A percentile compares a stretch with the other conserved stretches of the same genome.
Evolutionary conservation across 1,140 invertebrate species (phyloP).

Genomic region (Ips nitidus): DNA sequence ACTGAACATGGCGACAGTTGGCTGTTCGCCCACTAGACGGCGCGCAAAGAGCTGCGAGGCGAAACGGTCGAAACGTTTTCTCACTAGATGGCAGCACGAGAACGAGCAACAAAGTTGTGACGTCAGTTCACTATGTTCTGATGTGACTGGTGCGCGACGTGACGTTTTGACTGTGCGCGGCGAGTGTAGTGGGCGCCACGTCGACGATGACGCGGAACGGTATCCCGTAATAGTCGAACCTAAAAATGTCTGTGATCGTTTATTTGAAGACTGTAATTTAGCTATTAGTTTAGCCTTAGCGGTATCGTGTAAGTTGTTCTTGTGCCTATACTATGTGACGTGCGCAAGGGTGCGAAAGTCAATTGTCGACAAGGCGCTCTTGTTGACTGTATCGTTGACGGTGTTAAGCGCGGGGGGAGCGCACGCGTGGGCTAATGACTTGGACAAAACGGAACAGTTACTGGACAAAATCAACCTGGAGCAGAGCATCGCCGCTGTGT

Average conservation of each 20-base stretch:
- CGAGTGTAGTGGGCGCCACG: too few species aligned
- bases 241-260: conserved; percentile 36
- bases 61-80: too few species aligned
- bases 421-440: conserved; percentile 44
- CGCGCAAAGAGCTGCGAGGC: too few species aligned
- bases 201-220: too few species aligned
- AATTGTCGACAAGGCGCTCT: conserved; percentile 20
- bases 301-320: conserved; percentile 35
- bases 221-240: not conserved
- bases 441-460: conserved; percentile 48
- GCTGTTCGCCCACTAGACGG: too few species aligned
- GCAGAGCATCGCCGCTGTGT: conserved; percentile 64
- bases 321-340: conserved; percentile 34
- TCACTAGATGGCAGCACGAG: too few species aligned
- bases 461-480: conserved; percentile 57
- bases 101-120: too few species aligned
- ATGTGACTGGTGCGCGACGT: too few species aligned
- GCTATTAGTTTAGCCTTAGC: conserved; percentile 32
- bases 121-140: too few species aligned
- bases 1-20: too few species aligned
- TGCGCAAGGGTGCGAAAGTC: conserved; percentile 12
- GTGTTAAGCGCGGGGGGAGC: conserved; percentile 12
- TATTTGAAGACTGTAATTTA: conserved; percentile 36
- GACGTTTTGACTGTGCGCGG: too few species aligned
- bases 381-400: conserved; percentile 17